Evolutionary conservation across 2,113 vertebrate genomes (phyloP), one percentile per base, ranked within the genome.

Genomic region (Eupsittula cactorum): DNA sequence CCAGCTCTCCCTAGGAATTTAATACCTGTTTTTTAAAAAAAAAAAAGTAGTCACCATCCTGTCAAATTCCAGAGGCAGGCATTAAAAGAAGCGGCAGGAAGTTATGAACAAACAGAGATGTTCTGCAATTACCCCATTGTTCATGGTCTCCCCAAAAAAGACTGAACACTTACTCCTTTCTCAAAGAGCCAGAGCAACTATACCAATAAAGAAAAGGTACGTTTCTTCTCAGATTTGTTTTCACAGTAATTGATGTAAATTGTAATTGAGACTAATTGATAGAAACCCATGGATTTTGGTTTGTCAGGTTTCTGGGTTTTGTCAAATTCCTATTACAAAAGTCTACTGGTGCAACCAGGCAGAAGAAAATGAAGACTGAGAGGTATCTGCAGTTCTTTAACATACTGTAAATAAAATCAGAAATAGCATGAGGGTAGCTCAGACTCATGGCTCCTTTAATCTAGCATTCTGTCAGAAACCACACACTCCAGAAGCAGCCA

Each of bases 1-100:
- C 8, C 68, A 91, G 13, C 10, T 74, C 17, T 73, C 63, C 28
- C 20, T 33, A 7, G 21, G 19, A 78, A 82, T 42, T 60, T 76
- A 16, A 59, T 63, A 77, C 4, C 67, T 84, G 16, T 10, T 6
- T 46, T 62, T 82, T 2, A 13, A 31, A 71, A 15, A 31, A 71
- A 15, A 31, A 71, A 47, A 9, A 46, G 28, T 59, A 2, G 31
- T 25, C 20, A 64, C 33, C 9, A 16, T 83, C 84, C 76, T 85
- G 53, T 84, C 62, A 83, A 91, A 86, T 84, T 87, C 65, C 62
- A 96, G 60, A 92, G n/a, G 60, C 9, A 63, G 29, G 35, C 37
- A 87, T 33, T 68, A 91, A 69, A 33, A 88, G 37, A 86, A 88
- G 19, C 14, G 28, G 31, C 19, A 55, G 13, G 42, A 39, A 83